Conservation (phyloP, 2,797 vertebrate genomes). For the Gadopsis marmoratus region DNA sequence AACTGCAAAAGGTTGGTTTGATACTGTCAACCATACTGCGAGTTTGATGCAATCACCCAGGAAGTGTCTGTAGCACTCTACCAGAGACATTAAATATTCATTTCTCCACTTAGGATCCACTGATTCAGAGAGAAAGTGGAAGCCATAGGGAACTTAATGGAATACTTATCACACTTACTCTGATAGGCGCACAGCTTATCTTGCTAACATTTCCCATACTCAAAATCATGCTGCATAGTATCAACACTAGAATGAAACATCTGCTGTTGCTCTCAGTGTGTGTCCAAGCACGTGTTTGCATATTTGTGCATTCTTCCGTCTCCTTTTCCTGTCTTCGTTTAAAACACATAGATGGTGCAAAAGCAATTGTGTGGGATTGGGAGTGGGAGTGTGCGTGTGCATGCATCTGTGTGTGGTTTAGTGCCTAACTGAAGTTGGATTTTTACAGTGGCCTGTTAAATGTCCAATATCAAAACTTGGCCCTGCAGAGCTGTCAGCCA, state of each 20-base stretch:
- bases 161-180: constrained; percentile 70
- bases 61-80: constrained; percentile 61
- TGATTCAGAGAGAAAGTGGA: constrained; percentile 69
- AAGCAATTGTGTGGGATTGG: constrained; percentile 21
- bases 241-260: constrained; percentile 28
- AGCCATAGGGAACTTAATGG: constrained; percentile 69
- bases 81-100: constrained; percentile 73
- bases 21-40: constrained; percentile 31
- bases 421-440: constrained; percentile 38
- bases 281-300: constrained; percentile 25
- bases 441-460: constrained; percentile 75
- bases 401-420: constrained; percentile 39
- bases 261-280: constrained; percentile 20
- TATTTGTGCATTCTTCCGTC: neutral
- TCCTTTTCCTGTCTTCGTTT: constrained; percentile 26
- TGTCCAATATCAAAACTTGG: constrained; percentile 68
- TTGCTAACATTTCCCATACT: constrained; percentile 52
- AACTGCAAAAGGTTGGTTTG: constrained; percentile 33
- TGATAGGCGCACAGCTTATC: constrained; percentile 60
- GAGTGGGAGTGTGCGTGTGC: neutral
- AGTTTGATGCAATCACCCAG: constrained; percentile 62
- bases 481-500: constrained; percentile 65
- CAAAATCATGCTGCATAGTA: constrained; percentile 24
- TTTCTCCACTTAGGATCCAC: constrained; percentile 67
- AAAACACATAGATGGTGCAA: constrained; percentile 4